These are phyloP conservation scores for Actinemys pallida DNA, from an alignment of 2,113 vertebrate species.

Conservation along the genomic window DNA sequence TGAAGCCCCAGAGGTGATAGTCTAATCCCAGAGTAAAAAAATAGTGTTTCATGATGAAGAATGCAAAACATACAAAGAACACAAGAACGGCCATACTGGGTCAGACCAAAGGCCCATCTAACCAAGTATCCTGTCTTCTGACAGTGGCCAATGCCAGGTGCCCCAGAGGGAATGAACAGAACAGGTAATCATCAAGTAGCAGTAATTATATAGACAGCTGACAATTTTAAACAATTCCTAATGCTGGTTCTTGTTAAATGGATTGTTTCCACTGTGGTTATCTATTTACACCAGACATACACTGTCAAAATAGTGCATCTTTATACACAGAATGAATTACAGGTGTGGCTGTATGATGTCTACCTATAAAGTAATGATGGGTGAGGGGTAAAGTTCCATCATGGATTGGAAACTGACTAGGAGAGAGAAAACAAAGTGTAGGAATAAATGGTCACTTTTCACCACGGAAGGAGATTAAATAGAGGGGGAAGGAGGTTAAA, in stretches of 20 bases:
- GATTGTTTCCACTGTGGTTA: background rate
- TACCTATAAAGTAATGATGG: background rate
- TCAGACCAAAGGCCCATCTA: too few species aligned
- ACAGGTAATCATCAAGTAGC: too few species aligned
- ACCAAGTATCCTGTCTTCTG: too few species aligned
- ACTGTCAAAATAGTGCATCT: background rate
- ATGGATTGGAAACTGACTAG: background rate
- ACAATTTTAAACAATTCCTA: background rate
- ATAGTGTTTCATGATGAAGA: background rate
- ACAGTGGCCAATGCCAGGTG: too few species aligned
- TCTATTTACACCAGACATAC: background rate
- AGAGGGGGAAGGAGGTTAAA: background rate
- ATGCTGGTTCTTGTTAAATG: background rate
- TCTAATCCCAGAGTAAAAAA: background rate
- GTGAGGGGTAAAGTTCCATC: background rate
- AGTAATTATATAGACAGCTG: background rate
- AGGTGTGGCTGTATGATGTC: background rate
- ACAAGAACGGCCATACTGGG: too few species aligned
- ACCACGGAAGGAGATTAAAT: background rate
- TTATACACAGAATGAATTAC: background rate
- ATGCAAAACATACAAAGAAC: background rate
- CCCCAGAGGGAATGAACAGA: too few species aligned
- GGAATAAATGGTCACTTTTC: background rate
- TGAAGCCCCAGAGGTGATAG: background rate
- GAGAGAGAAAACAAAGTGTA: background rate